These are phyloP conservation scores for Ceratosolen solmsi DNA, from an alignment of 1,140 invertebrate genomes.

Conservation along the genomic window DNA sequence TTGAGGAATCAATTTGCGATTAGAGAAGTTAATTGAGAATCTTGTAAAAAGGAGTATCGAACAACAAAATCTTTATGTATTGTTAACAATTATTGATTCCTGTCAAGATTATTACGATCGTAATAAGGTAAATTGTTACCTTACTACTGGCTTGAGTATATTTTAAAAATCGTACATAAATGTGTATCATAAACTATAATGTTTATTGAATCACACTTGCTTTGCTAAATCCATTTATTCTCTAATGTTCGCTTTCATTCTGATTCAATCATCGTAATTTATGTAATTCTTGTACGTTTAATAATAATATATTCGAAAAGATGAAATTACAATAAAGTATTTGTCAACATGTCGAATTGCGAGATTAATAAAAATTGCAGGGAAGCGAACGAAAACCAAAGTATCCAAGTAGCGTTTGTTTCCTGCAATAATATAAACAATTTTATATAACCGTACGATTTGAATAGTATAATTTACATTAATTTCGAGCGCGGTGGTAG, in stretches of 20 bases:
- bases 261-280: background rate
- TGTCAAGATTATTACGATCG: constrained; percentile 5
- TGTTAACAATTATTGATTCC: background rate
- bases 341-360: background rate
- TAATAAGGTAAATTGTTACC: constrained; percentile 10
- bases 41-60: constrained; percentile 2
- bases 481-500: background rate
- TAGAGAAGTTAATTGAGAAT: background rate
- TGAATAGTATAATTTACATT: constrained; percentile 2
- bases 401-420: background rate
- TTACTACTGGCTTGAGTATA: background rate
- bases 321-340: constrained; percentile 4
- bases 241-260: background rate
- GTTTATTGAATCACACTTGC: background rate
- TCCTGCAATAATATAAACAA: constrained; percentile 13
- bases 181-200: background rate
- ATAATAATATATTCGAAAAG: background rate
- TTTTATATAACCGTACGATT: constrained; percentile 36
- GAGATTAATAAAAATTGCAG: background rate
- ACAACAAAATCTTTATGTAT: background rate
- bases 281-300: background rate
- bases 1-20: background rate
- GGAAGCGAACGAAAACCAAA: background rate
- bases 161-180: background rate
- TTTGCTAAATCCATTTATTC: background rate